Evolutionary conservation across 2,797 vertebrate genomes (phyloP), one percentile per base, ranked within the genome.

Genomic region (Danio tinwini): DNA sequence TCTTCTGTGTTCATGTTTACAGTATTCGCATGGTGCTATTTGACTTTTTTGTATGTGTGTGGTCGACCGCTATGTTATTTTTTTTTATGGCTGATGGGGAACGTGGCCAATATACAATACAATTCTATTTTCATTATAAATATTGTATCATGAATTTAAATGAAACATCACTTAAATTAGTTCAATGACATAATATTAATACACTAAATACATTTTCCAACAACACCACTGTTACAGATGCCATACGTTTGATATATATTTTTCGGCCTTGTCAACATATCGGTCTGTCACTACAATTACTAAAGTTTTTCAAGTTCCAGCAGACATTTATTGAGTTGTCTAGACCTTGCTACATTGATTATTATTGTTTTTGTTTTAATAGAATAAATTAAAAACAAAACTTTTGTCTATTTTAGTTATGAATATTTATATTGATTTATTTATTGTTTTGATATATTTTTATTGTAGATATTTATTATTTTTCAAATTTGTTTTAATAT

Each of bases 11-110:
- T 72, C 49, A 45, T 81, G 29, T 53, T 62, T 71, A 50, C 6
- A 21, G 39, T 47, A 62, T 76, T 58, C 40, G 67, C 80, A 77
- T 70, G 74, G 56, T 63, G 58, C n/a, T 69, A 3, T 75, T 75
- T 45, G 21, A 19, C 52, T 10, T 14, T 16, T 9, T 58, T 37
- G 3, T 63, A 40, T 55, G 29, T 72, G 55, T 29, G 47, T 62
- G 58, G 7, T 37, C 1, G 14, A 79, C 37, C 10, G 5, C 29
- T 62, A 21, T 19, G 1, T 8, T n/a, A n/a, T n/a, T 11, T 52
- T 61, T 71, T 71, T 52, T 11, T 50, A 16, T 55, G 6, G 4
- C 40, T 7, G 29, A 6, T 70, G 37, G 13, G 53, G 5, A 62
- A 4, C 6, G 42, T 76, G 74, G 14, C 10, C 8, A 52, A 52